Base-by-base conservation (phyloP, 2,888 invertebrate genomes). In the Stratiomys singularior region DNA sequence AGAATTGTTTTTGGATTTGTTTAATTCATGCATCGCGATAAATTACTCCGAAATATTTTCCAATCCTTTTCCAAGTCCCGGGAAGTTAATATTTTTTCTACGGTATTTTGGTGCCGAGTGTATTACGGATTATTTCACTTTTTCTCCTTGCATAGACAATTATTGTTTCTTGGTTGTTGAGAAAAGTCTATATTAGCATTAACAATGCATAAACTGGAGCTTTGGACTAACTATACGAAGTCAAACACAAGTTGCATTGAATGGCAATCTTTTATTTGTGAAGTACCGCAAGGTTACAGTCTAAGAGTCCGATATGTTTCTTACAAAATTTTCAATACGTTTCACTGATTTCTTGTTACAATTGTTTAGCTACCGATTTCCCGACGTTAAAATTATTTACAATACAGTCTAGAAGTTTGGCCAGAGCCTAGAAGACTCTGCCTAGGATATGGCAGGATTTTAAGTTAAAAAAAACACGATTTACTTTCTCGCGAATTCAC, bases 221-320 rank as follows among this genome's bases (percentile, higher is more conserved):
- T 37, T 3, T 5, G 25, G 23, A 74, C 56, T 72, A 27, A 25
- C 30, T 47, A 23, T 28, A 13, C 9, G 25, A 23, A 44, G 44
- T 44, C 46, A 46, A 44, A 67, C 60, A 52, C 52, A 18, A 7
- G 44, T 67, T 37, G 13, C 46, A 37, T 58, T 13, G 30, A 52
- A 56, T 72, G 52, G 58, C 30, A 72, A 56, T 72, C 60, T 15
- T 74, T 58, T 58, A 58, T 44, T 69, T 15, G 74, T 74, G 58
- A 37, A 74, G n/a, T 74, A 74, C 60, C 37, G 60, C 74, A 74
- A 74, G 74, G 74, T 60, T 60, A 74, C 74, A 37, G 37, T 3
- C 15, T 60, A 58, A n/a, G 37, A n/a, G 58, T 2, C 74, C 60
- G 60, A 58, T 74, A 25, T 72, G 56, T 56, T 60, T 74, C 74